Percentiles rank a stretch among this genome's conserved stretches.
These are phyloP conservation scores for Frankliniella intonsa DNA, from an alignment of 2,888 invertebrate genomes.

Conservation along the genomic window DNA sequence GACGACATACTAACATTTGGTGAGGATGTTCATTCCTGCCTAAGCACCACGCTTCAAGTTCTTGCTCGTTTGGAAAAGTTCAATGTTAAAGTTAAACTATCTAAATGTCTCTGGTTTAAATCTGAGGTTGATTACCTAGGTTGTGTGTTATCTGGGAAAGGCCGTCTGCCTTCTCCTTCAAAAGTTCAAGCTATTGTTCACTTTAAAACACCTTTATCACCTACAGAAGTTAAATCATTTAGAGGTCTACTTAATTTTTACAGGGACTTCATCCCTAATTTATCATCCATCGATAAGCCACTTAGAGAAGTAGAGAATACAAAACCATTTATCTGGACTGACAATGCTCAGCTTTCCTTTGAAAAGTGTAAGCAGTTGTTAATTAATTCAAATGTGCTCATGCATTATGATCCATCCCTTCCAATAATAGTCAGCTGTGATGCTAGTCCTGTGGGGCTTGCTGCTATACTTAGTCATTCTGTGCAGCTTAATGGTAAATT, in stretches of 20 bases:
- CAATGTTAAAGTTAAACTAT: neutral
- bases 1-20: neutral
- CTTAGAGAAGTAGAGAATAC: too few relatives aligned
- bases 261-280: neutral
- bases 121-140: neutral
- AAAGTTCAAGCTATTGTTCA: neutral
- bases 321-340: too few relatives aligned
- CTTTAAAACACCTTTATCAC: neutral
- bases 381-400: too few relatives aligned
- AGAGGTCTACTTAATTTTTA: neutral
- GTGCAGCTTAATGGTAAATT: too few relatives aligned
- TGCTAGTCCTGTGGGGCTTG: too few relatives aligned
- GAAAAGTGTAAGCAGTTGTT: too few relatives aligned
- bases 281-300: neutral
- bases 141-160: neutral
- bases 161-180: neutral
- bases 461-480: too few relatives aligned
- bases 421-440: too few relatives aligned
- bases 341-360: too few relatives aligned
- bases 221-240: neutral
- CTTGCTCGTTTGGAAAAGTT: neutral
- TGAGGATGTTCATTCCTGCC: neutral
- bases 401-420: too few relatives aligned
- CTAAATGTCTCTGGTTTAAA: neutral
- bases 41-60: neutral